Evolutionary conservation across 2,797 vertebrate genomes (phyloP).

Genomic region (Aldrovandia affinis): DNA sequence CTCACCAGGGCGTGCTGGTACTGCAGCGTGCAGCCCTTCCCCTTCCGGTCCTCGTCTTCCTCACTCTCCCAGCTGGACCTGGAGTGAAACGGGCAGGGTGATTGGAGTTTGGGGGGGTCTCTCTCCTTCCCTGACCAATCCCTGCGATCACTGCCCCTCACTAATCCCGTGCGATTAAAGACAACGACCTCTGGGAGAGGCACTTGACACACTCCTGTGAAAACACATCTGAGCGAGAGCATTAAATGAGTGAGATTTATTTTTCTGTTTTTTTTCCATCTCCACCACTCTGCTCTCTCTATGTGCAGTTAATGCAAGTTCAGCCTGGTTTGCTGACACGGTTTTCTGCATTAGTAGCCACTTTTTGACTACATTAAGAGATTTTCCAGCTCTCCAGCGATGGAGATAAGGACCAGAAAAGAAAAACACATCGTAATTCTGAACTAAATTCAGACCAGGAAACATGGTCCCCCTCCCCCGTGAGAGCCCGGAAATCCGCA

Average conservation of each 20-base stretch:
- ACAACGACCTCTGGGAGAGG: background rate
- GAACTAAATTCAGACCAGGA: background rate
- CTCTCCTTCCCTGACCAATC: background rate
- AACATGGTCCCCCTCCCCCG: background rate
- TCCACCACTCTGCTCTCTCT: background rate
- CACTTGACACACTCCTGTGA: background rate
- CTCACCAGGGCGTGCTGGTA: conserved; percentile 84
- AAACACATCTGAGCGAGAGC: background rate
- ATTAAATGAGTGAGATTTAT: background rate
- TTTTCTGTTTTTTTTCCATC: background rate
- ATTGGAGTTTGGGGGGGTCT: background rate
- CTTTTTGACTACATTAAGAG: conserved; percentile 1
- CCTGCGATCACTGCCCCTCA: background rate
- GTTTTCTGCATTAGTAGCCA: background rate
- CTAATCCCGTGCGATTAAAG: background rate
- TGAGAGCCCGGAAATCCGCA: conserved; percentile 36
- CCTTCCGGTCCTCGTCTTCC: conserved; percentile 68
- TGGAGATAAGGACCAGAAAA: background rate
- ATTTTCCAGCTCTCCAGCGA: background rate
- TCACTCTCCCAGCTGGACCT: conserved; percentile 67
- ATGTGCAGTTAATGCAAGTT: background rate
- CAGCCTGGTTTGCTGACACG: background rate
- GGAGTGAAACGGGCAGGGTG: background rate
- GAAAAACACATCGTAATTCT: background rate
- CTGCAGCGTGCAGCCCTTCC: conserved; percentile 81